Base-by-base conservation (phyloP, 2,797 vertebrate genomes). In the Argyrosomus regius region DNA sequence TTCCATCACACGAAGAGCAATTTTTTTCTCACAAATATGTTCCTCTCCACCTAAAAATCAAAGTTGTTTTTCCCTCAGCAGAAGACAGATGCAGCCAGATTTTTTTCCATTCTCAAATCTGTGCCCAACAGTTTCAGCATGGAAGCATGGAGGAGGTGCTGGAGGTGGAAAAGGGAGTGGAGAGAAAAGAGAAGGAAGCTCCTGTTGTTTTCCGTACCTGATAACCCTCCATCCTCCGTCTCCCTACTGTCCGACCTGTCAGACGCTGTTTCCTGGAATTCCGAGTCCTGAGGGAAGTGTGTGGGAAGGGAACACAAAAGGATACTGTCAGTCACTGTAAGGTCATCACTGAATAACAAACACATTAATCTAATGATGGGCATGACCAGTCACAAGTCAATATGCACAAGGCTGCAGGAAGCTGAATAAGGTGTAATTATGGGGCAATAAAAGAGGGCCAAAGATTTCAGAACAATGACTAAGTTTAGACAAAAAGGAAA, bases 191-290 rank as follows among this genome's bases (percentile, higher is more conserved):
- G 58, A 76, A 91, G 86, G 87, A 93, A 92, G 71, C 73, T 72
- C 1, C 80, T 84, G 82, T 88, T 86, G 54, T 87, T 88, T 92
- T 93, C 85, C 82, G 3, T 95, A 96, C 95, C 93, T 95, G 95
- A 96, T 95, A 95, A 93, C 75, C 88, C 83, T 91, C 90, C 93
- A 90, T 94, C 89, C 84, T 94, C 91, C 78, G 90, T 81, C 78
- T 89, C 91, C 80, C 80, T 85, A 71, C 88, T 81, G 87, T 93
- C 91, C 50, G 81, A 92, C 89, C 89, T 91, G 92, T 92, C 90
- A 77, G 90, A 86, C 43, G 61, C 78, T 4, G 85, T 89, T 94
- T 95, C 94, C 95, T 94, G 95, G 81, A 93, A 87, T 87, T 89
- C 89, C 85, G 90, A 88, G 73, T 93, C 92, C 94, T 94, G 89